These are phyloP conservation scores for Etheostoma nigrum DNA, from an alignment of 2,797 vertebrate species.

Conservation along the genomic window DNA sequence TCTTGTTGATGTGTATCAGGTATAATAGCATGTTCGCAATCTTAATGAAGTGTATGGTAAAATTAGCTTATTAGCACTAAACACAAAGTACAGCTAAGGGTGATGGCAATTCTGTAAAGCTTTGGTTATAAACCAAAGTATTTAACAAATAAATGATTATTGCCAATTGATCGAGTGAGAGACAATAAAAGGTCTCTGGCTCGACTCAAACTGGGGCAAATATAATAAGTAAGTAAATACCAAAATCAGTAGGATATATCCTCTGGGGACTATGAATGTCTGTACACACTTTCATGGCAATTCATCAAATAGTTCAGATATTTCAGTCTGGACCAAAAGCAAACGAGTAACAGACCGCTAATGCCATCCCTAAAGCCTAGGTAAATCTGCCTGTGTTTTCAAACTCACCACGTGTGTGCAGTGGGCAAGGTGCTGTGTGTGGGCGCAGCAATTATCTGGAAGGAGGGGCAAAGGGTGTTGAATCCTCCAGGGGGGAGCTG, in stretches of 20 bases:
- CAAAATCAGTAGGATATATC: not conserved
- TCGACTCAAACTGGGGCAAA: not conserved
- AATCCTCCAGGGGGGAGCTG: constrained; percentile 97
- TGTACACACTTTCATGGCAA: not conserved
- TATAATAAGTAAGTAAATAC: not conserved
- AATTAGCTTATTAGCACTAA: not conserved
- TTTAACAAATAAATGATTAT: not conserved
- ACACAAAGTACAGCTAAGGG: no score
- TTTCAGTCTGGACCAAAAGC: not conserved
- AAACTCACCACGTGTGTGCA: constrained; percentile 95
- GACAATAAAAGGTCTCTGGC: no score
- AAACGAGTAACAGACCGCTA: not conserved
- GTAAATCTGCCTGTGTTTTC: not conserved
- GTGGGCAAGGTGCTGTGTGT: constrained; percentile 97
- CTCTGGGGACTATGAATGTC: not conserved
- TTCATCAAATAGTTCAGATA: no score
- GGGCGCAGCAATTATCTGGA: constrained; percentile 97
- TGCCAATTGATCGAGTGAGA: not conserved
- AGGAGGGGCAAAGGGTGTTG: constrained; percentile 97
- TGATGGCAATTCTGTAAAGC: no score
- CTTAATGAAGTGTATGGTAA: not conserved
- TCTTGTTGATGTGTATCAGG: no score
- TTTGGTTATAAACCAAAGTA: not conserved
- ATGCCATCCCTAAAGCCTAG: not conserved
- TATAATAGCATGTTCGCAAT: no score